Evolutionary conservation across 2,888 invertebrate genomes (phyloP).

Genomic region (Boloria selene): DNA sequence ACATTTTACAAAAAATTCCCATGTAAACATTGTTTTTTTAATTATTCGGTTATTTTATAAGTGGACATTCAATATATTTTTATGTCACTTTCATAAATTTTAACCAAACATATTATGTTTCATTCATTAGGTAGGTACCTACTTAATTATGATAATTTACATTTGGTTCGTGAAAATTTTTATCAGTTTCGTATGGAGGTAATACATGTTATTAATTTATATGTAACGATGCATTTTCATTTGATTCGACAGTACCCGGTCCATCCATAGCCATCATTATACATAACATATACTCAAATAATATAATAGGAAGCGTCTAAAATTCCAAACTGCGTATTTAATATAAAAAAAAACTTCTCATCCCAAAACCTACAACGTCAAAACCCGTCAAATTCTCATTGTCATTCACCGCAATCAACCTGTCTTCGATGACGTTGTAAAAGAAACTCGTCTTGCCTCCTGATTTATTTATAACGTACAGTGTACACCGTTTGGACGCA

Average conservation of each 20-base stretch:
- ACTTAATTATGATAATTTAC: too few species aligned
- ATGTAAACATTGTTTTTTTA: too few species aligned
- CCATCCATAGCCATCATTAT: too few species aligned
- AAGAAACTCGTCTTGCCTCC: conserved; percentile 45
- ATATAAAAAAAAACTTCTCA: conserved; percentile 36
- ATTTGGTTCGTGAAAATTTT: too few species aligned
- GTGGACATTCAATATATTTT: too few species aligned
- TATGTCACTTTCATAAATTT: too few species aligned
- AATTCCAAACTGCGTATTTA: conserved; percentile 35
- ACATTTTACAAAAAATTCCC: too few species aligned
- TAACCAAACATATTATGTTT: too few species aligned
- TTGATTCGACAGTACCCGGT: too few species aligned
- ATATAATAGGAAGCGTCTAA: conserved; percentile 27
- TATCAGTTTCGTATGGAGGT: too few species aligned
- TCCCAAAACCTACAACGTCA: conserved; percentile 42
- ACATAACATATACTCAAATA: background rate
- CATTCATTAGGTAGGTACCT: too few species aligned
- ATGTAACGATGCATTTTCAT: background rate
- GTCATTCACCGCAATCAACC: conserved; percentile 49
- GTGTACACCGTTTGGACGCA: conserved; percentile 43
- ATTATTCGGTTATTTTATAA: too few species aligned
- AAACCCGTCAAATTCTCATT: conserved; percentile 46
- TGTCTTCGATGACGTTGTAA: conserved; percentile 46
- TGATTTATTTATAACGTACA: conserved; percentile 48
- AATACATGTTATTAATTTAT: background rate